Evolutionary conservation across 2,113 vertebrate species (phyloP), one percentile per base, ranked within the genome.

Genomic region (Sisor rabdophorus): DNA sequence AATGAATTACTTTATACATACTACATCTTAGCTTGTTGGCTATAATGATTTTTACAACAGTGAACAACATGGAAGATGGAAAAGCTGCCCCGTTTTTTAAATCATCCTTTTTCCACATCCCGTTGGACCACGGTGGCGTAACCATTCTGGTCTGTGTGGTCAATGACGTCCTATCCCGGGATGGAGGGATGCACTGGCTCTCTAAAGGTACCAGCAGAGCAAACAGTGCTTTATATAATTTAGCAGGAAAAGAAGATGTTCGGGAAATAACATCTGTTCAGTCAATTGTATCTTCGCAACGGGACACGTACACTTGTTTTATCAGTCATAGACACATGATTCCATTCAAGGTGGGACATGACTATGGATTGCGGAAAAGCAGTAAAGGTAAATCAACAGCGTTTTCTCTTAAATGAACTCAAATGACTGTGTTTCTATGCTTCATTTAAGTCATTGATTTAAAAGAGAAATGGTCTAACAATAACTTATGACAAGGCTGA

Each of bases 121-220:
- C 89, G 13, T 82, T 88, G 11, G 87, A 88, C 7, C 83, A 71
- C 13, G 77, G 86, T 13, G 87, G 90, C 54, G 86, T 87, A 87
- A 91, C 90, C 0, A 72, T 93, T 67, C 81, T 93, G 82, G 81
- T 93, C 36, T 93, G 92, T 76, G 73, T 93, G 82, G 86, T 91
- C 64, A 86, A 84, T 55, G 88, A 92, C 79, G 79, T 91, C 53
- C 80, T 86, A 82, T 73, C 88, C 86, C 0, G 85, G 81, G 61
- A 80, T 90, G 50, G 85, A 89, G 75, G 84, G 36, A 64, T 92
- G 54, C 85, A 72, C 54, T 93, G 91, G 92, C 86, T 79, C 61
- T 89, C 86, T 24, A 68, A 60, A 20, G 36, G 59, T 2, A 32
- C 65, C 75, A 71, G 68, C 30, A 32, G 60, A 63, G 55, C 65